Evolutionary conservation across 2,113 vertebrate species (phyloP).

Genomic region (Prietella phreatophila): DNA sequence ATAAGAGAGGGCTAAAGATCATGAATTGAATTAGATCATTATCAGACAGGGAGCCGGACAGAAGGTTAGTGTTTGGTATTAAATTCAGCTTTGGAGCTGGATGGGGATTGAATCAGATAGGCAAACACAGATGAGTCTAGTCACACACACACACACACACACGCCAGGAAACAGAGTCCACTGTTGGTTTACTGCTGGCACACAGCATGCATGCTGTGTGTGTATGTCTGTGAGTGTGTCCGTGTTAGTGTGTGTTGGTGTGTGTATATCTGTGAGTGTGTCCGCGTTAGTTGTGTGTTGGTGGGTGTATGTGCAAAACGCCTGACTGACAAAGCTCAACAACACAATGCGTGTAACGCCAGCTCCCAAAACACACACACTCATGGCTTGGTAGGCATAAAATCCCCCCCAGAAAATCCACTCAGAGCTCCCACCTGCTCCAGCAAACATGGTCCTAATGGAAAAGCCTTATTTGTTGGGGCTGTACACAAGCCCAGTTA

Average conservation of each 20-base stretch:
- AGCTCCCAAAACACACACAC: constrained; percentile 46
- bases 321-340: constrained; percentile 33
- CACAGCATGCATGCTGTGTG: constrained; percentile 38
- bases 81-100: constrained; percentile 41
- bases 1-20: constrained; percentile 14
- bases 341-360: constrained; percentile 30
- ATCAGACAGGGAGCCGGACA: constrained; percentile 32
- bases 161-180: constrained; percentile 40
- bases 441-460: constrained; percentile 40
- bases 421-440: constrained; percentile 42
- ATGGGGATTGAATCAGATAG: constrained; percentile 45
- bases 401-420: constrained; percentile 48
- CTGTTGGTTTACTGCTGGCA: constrained; percentile 50
- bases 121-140: constrained; percentile 48
- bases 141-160: constrained; percentile 33
- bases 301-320: constrained; percentile 35
- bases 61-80: constrained; percentile 44
- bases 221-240: constrained; percentile 17
- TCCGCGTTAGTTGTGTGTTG: not conserved
- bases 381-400: constrained; percentile 42
- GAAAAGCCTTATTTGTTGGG: constrained; percentile 49
- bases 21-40: constrained; percentile 34
- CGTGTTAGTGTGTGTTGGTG: constrained; percentile 9
- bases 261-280: constrained; percentile 16
- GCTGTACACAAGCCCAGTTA: constrained; percentile 32